Evolutionary conservation across 2,797 vertebrate genomes (phyloP).

Genomic region (Rhadinocentrus ornatus): DNA sequence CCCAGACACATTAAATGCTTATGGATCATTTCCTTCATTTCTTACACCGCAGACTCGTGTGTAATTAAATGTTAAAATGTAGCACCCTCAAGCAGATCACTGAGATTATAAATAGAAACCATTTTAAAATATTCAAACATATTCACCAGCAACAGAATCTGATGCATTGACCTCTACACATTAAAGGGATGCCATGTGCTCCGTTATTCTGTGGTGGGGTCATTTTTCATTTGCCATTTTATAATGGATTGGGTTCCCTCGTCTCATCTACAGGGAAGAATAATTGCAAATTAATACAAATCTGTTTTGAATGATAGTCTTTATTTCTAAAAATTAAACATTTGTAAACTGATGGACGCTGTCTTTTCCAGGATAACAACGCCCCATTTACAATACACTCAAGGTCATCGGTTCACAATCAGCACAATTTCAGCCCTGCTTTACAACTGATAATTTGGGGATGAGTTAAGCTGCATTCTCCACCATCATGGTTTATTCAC

Average conservation of each 20-base stretch:
- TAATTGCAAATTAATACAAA: background rate
- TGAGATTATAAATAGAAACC: background rate
- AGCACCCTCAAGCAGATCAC: background rate
- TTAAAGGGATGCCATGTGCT: background rate
- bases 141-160: background rate
- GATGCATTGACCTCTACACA: background rate
- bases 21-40: conserved; percentile 1
- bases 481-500: background rate
- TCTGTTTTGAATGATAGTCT: background rate
- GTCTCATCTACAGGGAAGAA: background rate
- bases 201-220: background rate
- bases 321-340: background rate
- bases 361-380: background rate
- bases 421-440: background rate
- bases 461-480: background rate
- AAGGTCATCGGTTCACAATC: background rate
- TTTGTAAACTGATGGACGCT: background rate
- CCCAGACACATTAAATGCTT: background rate
- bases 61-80: background rate
- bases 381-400: background rate
- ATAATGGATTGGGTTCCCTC: background rate
- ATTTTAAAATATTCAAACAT: background rate
- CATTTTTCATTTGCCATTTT: background rate
- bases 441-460: background rate
- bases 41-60: background rate